phyloP scores from a whole-genome alignment of 64 coral and sea anemone genomes.

The Actinia equina region DNA sequence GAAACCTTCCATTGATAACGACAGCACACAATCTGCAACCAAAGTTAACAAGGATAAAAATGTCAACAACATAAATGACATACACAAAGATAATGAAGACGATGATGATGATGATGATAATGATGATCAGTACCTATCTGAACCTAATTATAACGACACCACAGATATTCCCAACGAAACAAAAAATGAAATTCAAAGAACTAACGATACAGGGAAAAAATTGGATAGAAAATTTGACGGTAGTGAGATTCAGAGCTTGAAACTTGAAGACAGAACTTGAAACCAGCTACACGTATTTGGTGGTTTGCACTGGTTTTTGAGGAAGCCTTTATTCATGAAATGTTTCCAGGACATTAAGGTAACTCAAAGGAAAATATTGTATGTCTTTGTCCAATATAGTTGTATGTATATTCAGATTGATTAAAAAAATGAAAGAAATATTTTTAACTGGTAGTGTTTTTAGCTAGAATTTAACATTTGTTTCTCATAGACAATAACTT shows the following conservation, averaged over 20 bases:
- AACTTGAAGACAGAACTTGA: neutral
- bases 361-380: too few species aligned
- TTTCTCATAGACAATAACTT: too few species aligned
- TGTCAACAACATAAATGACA: neutral
- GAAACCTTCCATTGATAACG: neutral
- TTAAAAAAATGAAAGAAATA: too few species aligned
- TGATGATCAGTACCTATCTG: neutral
- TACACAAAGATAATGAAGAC: neutral
- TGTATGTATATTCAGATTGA: too few species aligned
- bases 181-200: neutral
- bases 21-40: neutral
- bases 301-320: too few species aligned
- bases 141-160: neutral
- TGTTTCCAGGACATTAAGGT: too few species aligned
- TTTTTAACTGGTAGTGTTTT: too few species aligned
- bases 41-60: neutral
- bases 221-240: neutral
- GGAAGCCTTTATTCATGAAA: too few species aligned
- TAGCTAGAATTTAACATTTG: too few species aligned
- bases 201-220: neutral
- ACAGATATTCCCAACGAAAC: neutral
- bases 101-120: neutral
- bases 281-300: too few species aligned
- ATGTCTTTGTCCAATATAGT: too few species aligned
- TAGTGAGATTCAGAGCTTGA: neutral